Conservation (phyloP, 2,888 invertebrate genomes). For the Branchellion lobata region DNA sequence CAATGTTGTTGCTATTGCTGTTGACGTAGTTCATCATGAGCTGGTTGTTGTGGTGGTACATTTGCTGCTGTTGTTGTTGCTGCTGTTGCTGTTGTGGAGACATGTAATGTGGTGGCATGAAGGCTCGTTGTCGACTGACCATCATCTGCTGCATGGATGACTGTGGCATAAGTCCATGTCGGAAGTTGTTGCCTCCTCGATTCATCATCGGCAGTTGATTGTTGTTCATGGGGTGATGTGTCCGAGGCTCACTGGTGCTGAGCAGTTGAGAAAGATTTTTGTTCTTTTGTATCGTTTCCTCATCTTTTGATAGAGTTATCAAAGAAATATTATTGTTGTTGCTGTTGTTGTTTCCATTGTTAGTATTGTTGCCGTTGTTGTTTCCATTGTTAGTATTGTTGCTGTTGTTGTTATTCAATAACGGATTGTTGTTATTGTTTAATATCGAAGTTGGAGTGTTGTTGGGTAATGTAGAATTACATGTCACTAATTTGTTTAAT, state of each 20-base stretch:
- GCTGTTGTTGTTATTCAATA: slow-evolving; percentile 14
- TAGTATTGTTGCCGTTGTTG: slow-evolving; percentile 18
- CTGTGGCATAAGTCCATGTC: slow-evolving; percentile 30
- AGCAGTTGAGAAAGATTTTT: slow-evolving; percentile 46
- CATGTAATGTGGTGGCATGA: neutral
- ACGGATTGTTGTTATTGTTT: slow-evolving; percentile 1
- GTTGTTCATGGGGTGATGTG: neutral
- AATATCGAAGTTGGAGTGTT: slow-evolving; percentile 2
- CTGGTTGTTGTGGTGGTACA: slow-evolving; percentile 35
- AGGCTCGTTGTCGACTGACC: slow-evolving; percentile 30
- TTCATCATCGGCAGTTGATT: slow-evolving; percentile 33
- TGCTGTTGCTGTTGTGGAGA: slow-evolving; percentile 10
- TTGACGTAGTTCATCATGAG: slow-evolving; percentile 35
- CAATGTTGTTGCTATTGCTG: slow-evolving; percentile 2
- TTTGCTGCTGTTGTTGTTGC: slow-evolving; percentile 31
- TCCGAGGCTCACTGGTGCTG: slow-evolving; percentile 34
- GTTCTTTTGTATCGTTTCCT: slow-evolving; percentile 46
- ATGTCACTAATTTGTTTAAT: slow-evolving; percentile 42
- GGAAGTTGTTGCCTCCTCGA: neutral
- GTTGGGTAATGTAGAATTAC: neutral
- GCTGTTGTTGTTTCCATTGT: slow-evolving; percentile 11
- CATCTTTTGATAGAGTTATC: slow-evolving; percentile 35
- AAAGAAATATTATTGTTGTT: slow-evolving; percentile 3
- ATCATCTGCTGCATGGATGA: slow-evolving; percentile 37
- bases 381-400: neutral